Evolutionary conservation across 1,140 invertebrate genomes (phyloP), one percentile per base, ranked within the genome.

Genomic region (Dendroctonus valens): DNA sequence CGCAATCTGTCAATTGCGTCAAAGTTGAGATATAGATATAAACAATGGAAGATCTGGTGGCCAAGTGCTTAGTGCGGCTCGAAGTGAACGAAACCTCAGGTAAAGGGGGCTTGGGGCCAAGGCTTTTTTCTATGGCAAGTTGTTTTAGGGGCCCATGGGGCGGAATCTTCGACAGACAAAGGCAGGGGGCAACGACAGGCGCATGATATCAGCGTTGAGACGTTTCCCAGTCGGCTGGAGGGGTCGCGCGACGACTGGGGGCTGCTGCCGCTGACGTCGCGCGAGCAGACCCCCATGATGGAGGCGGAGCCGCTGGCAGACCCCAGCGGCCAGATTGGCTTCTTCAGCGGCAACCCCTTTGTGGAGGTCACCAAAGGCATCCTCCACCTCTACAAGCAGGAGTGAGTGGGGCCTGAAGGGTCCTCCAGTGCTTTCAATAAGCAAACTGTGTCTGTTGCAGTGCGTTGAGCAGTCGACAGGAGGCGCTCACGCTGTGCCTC

Each of bases 311-410:
- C 72, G 70, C 40, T 68, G 63, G 66, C 66, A 5, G 80, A 78
- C 70, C 83, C 65, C 69, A 74, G 76, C 44, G 82, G 85, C 60
- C 86, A 89, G 72, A 89, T 92, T n/a, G 86, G 83, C 58, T 99
- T 98, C 81, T 91, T 93, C 68, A 97, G 90, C 75, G 97, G 97
- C 3, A 99, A 99, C 85, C 96, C 96, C 7, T 90, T 92, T 76
- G 94, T 98, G 6, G 97, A 99, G 84, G 88, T 95, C 40, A 97
- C 94, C 0, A 96, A 96, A 79, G 97, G 97, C 51, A 91, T 99
- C 52, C 81, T 99, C 26, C 96, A 99, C 85, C 81, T 98, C 0
- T 98, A 96, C 77, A 97, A 97, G 80, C 94, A 97, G 81, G 94
- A 96, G 72, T 78, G 74, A 60, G 70, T 69, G 12, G 8, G 12